Conservation (phyloP, 1,140 invertebrate species). For the Paracyclopina nana region DNA sequence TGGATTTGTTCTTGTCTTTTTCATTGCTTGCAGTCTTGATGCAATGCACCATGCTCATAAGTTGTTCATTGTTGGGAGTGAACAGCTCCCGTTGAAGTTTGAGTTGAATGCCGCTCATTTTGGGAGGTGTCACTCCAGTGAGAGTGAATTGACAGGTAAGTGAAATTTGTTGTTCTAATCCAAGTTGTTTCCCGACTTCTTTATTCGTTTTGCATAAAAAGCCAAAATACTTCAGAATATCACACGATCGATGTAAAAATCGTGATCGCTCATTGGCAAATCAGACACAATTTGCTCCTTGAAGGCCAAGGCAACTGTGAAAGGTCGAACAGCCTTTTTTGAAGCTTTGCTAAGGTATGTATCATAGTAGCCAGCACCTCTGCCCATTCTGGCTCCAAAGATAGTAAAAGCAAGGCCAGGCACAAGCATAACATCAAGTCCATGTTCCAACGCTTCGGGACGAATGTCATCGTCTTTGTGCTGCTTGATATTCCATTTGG, state of each 20-base stretch:
- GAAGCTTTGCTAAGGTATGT: background rate
- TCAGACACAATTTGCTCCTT: background rate
- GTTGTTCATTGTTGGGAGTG: background rate
- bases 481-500: background rate
- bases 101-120: slow-evolving; percentile 1
- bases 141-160: background rate
- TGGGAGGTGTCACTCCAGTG: no score
- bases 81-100: background rate
- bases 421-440: background rate
- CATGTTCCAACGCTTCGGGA: background rate
- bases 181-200: no score
- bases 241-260: background rate
- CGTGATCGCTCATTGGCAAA: background rate
- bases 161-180: background rate
- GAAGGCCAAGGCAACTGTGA: background rate
- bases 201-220: no score
- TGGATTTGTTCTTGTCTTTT: background rate
- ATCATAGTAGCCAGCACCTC: background rate
- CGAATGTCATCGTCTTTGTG: background rate
- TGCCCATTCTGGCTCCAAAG: background rate
- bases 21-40: no score
- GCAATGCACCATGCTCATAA: background rate
- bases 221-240: no score
- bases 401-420: background rate
- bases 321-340: background rate